Evolutionary conservation across 2,797 vertebrate species (phyloP), one percentile per base, ranked within the genome.

Genomic region (Diglossa cyanea): DNA sequence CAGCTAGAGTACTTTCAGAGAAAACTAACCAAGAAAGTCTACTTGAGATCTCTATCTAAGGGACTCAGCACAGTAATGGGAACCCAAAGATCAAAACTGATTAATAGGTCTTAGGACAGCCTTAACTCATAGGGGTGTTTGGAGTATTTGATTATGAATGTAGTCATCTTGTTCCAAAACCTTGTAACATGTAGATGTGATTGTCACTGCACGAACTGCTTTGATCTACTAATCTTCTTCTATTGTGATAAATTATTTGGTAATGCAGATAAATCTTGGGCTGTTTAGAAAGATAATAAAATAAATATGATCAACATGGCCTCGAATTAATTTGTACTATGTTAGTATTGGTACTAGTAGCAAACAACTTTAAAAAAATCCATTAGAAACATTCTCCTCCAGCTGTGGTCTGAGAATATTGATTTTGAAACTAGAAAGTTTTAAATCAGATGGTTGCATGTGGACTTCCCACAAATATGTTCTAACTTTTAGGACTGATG

Each of bases 401-500:
- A 94, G 73, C 86, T 94, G 79, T 79, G 76, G 82, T 60, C 88
- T 90, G 50, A 92, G 35, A n/a, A 77, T 74, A 88, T 91, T 21
- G 87, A 94, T 93, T 77, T 85, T 10, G 55, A 81, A 94, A 74
- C 74, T 28, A 86, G 77, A 96, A 97, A 87, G 76, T 95, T 95
- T 93, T 74, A 77, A 90, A 88, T 94, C 87, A 96, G 77, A 95
- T 79, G 44, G 61, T 31, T 81, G 40, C 48, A 86, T 67, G 81
- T 93, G 86, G 90, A 72, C 73, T 94, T 92, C 57, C 77, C 76
- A 91, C 75, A 93, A 83, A 94, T 91, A 94, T 77, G 12, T 70
- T 96, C 53, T 58, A 91, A 94, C 85, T 96, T 95, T 88, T 63
- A 89, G 88, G 82, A 74, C 88, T 57, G 70, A 93, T 89, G 92